Evolutionary conservation across 2,797 vertebrate genomes (phyloP), one percentile per base, ranked within the genome.

Genomic region (Rhinoraja longicauda): DNA sequence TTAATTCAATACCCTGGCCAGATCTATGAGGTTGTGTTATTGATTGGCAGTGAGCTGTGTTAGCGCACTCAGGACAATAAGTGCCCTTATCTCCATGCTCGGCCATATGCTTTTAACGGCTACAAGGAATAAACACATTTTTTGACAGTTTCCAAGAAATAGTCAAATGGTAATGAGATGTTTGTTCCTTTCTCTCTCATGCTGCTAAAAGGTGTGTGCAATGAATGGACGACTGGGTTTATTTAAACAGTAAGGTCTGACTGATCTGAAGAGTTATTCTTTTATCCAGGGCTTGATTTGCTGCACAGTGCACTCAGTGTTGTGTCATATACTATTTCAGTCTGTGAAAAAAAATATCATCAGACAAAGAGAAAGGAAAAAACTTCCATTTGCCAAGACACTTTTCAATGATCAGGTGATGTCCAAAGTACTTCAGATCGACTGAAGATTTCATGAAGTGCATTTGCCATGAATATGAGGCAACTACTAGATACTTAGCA

Each of bases 131-230:
- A 72, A 91, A 90, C 59, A 73, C 32, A 72, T 13, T 72, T 64
- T 64, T 73, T 91, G 36, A 91, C 67, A 64, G n/a, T 90, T 70
- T 39, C 86, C n/a, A 90, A 70, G 15, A 90, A 90, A 70, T 24
- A 39, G 70, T 90, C 64, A 12, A 64, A 90, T n/a, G 86, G 62
- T 72, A 90, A 91, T 91, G 88, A 72, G 32, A 32, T 91, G 72
- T 26, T 32, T 91, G 45, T 64, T 91, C 62, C 45, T 45, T 36
- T 39, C 78, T 45, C 78, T 81, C 64, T 24, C 88, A 45, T 91
- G 32, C 64, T 72, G 26, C 21, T 72, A 72, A 91, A 72, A 91
- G 39, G 32, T 91, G 88, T 91, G 64, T 32, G 39, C 19, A 72
- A 39, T 72, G 88, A 91, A 72, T 91, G 67, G 88, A 88, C 36